Evolutionary conservation across 1,140 invertebrate species (phyloP).

Genomic region (Wasmannia auropunctata): DNA sequence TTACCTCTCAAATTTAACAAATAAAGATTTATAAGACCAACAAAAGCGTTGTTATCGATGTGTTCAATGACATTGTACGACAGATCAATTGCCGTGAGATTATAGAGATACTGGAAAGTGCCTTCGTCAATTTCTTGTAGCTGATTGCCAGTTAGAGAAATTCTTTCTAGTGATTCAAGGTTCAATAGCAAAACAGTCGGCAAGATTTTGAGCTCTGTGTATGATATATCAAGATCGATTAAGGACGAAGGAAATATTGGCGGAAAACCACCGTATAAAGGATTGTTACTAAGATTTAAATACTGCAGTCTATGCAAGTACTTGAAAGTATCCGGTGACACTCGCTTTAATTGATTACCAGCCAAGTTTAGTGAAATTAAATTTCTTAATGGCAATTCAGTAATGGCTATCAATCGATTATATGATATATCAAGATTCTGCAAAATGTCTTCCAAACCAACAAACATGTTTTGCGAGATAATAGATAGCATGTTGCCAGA

Average conservation of each 20-base stretch:
- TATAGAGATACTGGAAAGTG: constrained; percentile 90
- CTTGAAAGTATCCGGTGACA: constrained; percentile 89
- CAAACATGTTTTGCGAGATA: constrained; percentile 90
- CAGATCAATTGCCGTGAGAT: constrained; percentile 90
- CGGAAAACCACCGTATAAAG: constrained; percentile 85
- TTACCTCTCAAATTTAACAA: constrained; percentile 92
- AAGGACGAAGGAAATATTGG: constrained; percentile 84
- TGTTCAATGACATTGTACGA: constrained; percentile 91
- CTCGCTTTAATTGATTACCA: constrained; percentile 91
- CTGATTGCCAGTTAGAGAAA: constrained; percentile 89
- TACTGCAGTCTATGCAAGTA: constrained; percentile 89
- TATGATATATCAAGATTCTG: constrained; percentile 90
- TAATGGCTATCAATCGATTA: constrained; percentile 90
- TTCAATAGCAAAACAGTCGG: constrained; percentile 90
- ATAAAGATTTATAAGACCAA: constrained; percentile 89
- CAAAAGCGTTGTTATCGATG: constrained; percentile 91
- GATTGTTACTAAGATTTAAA: constrained; percentile 92
- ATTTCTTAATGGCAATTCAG: constrained; percentile 88
- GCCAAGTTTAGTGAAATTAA: constrained; percentile 91
- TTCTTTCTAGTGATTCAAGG: constrained; percentile 87
- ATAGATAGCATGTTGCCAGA: constrained; percentile 91
- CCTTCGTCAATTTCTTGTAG: constrained; percentile 90
- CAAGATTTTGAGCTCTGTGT: constrained; percentile 89
- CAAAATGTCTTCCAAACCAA: constrained; percentile 90
- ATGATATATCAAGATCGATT: constrained; percentile 90